Evolutionary conservation across 1,140 invertebrate species (phyloP), one percentile per base, ranked within the genome.

Genomic region (Mercenaria mercenaria): DNA sequence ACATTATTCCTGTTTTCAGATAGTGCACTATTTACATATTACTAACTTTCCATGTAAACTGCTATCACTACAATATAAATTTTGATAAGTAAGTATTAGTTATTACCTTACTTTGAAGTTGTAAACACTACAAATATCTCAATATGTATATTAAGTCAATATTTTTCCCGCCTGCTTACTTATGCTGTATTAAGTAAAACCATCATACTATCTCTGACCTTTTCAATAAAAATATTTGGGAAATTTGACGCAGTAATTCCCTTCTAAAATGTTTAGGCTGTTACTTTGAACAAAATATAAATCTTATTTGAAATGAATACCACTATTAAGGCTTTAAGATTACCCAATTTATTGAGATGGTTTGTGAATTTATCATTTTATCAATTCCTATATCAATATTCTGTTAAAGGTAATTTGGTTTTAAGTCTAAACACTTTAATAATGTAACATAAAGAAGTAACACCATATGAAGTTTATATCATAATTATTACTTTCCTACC

Each of bases 71-170:
- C 13, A 13, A 26, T 50, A 43, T 43, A 15, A 76, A 47, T 8
- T 76, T 50, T 76, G 72, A 18, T 76, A 76, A 76, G 72, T 76
- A 76, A 41, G 32, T 76, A 50, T 76, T 76, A 76, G 26, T 39
- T 76, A 29, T 76, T 50, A 50, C 18, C 72, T 43, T 76, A 76
- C 41, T 43, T 20, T 76, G 8, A 76, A 76, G 41, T 76, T 23
- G 41, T 76, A 41, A 76, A 76, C n/a, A 76, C 39, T 1, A 29
- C 15, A 47, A 41, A 50, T 76, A 76, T 76, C 39, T 2, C 18
- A 67, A 15, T 29, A n/a, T 64, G 26, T n/a, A 50, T 10, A n/a
- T 47, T 10, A 76, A 23, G 39, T 76, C 72, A 76, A 76, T 76
- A 76, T 76, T 76, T n/a, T 41, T 43, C 39, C 13, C 41, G 26